These are phyloP conservation scores for Volucella zonaria DNA, from an alignment of 2,888 invertebrate genomes.

Conservation along the genomic window DNA sequence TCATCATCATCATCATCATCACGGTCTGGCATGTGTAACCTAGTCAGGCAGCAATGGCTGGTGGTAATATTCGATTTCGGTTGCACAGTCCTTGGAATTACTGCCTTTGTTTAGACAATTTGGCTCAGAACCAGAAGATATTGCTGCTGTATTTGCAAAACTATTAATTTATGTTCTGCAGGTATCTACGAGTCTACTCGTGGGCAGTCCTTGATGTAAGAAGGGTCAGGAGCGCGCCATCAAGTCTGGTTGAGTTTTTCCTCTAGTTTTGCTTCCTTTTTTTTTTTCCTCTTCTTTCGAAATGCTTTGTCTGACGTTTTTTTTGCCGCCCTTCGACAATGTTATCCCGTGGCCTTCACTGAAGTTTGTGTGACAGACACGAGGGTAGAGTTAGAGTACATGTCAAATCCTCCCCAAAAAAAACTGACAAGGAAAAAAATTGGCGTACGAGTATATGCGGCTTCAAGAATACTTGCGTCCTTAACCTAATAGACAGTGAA, in stretches of 20 bases:
- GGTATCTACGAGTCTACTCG: slow-evolving; percentile 2
- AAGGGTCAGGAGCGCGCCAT: slow-evolving; percentile 58
- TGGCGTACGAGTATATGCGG: slow-evolving; percentile 3
- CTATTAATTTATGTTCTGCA: slow-evolving; percentile 67
- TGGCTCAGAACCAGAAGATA: slow-evolving; percentile 67
- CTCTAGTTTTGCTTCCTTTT: neutral
- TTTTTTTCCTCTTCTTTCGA: neutral
- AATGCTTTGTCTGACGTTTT: slow-evolving; percentile 12
- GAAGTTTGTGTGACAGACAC: slow-evolving; percentile 11
- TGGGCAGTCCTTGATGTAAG: slow-evolving; percentile 35
- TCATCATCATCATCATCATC: too few relatives aligned
- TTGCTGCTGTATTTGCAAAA: slow-evolving; percentile 50
- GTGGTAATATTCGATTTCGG: slow-evolving; percentile 57
- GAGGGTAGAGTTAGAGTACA: slow-evolving; percentile 1
- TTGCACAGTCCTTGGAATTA: slow-evolving; percentile 59
- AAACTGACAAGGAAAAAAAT: neutral
- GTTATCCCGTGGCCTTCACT: slow-evolving; percentile 30
- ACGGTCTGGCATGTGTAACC: too few relatives aligned
- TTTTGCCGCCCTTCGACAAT: neutral
- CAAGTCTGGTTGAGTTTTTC: slow-evolving; percentile 46
- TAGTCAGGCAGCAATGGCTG: neutral
- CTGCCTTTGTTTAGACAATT: slow-evolving; percentile 60
- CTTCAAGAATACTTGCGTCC: slow-evolving; percentile 28
- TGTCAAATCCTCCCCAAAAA: neutral
- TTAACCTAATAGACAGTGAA: slow-evolving; percentile 49